Base-by-base conservation (phyloP, 2,797 vertebrate species). In the Bovichtus diacanthus region DNA sequence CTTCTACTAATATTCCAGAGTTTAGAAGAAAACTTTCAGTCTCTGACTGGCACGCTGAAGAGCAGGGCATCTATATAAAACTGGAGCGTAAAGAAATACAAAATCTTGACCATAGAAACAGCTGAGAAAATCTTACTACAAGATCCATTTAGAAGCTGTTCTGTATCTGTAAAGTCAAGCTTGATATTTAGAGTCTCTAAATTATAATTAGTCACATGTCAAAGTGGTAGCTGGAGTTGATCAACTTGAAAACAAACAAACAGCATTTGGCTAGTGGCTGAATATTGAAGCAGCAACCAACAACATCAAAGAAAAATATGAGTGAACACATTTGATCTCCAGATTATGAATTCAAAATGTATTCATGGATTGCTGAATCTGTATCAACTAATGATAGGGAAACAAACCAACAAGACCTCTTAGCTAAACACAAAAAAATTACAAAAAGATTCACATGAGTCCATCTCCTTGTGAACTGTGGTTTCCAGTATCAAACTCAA, bases 11-110 rank as follows among this genome's bases (percentile, higher is more conserved):
- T 41, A 62, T 62, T 65, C 31, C 46, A n/a, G 39, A 71, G 36
- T 63, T 72, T 25, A 61, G 55, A 58, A 34, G 61, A 55, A 71
- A 70, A 66, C 46, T 15, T 74, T 61, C 5, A 65, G n/a, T 62
- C 27, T 39, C 62, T 44, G 50, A 39, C 29, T 29, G 23, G 34
- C 60, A 50, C 2, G 51, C 31, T 43, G 18, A 76, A 50, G 36
- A 66, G 49, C 31, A 72, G n/a, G 5, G 49, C 15, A 23, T 60
- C 39, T 70, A 10, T 44, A 31, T 19, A 3, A 63, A 64, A 56
- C 31, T 21, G 2, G 4, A 50, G 39, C 43, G 49, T 16, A 21
- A 68, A 65, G 21, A 36, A 10, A 58, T 7, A 46, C 6, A 27
- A 62, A 64, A 59, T 18, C 7, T 39, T 76, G 10, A 38, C 11